These are phyloP conservation scores for Pelusios castaneus DNA, from an alignment of 2,113 vertebrate genomes.

Conservation along the genomic window DNA sequence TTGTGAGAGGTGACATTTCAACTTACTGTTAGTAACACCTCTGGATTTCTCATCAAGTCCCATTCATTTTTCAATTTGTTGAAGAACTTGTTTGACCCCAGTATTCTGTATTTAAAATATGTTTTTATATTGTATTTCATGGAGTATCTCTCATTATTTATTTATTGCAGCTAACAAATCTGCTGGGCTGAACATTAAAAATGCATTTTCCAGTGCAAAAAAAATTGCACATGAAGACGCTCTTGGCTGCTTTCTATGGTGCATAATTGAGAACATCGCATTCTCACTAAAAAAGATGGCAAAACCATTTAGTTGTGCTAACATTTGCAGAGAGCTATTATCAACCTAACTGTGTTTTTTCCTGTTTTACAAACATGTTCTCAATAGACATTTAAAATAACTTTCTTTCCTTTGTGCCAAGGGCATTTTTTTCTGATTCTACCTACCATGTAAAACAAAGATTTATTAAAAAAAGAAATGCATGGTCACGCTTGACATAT, in stretches of 20 bases:
- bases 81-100: neutral
- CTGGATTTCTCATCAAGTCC: neutral
- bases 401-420: constrained; percentile 73
- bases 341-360: constrained; percentile 73
- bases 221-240: constrained; percentile 38
- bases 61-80: neutral
- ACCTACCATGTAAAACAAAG: constrained; percentile 47
- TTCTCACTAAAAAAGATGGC: constrained; percentile 52
- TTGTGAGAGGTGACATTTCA: neutral
- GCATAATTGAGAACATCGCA: constrained; percentile 43
- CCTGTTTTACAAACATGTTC: constrained; percentile 77
- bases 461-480: constrained; percentile 46
- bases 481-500: constrained; percentile 21
- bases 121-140: neutral
- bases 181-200: constrained; percentile 16
- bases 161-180: neutral
- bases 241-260: constrained; percentile 11
- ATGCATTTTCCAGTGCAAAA: constrained; percentile 42
- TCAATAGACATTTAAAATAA: constrained; percentile 75
- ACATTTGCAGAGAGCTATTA: constrained; percentile 61
- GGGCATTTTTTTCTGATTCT: constrained; percentile 25
- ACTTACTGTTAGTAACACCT: neutral
- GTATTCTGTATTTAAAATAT: neutral
- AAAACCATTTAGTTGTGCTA: constrained; percentile 34
- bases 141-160: constrained; percentile 12